A percentile compares a stretch with the other conserved stretches of the same genome.
These are phyloP conservation scores for Pangasius mekongensis DNA, from an alignment of 2,797 vertebrate genomes.

Conservation along the genomic window DNA sequence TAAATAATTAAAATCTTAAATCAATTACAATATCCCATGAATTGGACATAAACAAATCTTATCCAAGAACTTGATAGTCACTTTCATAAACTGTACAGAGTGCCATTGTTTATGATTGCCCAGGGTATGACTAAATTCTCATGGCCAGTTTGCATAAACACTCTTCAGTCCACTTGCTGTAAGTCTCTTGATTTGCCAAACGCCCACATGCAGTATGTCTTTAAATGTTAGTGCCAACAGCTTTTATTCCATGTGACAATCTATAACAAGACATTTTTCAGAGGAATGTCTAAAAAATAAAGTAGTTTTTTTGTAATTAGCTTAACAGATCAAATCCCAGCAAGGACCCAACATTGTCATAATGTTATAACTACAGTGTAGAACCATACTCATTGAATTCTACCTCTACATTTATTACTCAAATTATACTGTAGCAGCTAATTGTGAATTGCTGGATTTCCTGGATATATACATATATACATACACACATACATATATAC, in stretches of 20 bases:
- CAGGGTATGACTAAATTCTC: conserved; percentile 23
- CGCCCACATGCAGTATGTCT: conserved; percentile 51
- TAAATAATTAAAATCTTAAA: not conserved
- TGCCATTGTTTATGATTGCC: conserved; percentile 4
- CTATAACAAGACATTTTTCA: conserved; percentile 4
- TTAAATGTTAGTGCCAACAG: conserved; percentile 35
- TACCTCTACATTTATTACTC: not conserved
- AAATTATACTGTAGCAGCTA: not conserved
- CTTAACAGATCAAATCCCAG: not conserved
- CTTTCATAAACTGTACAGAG: not conserved
- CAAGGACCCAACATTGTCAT: not conserved
- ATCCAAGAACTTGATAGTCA: not conserved
- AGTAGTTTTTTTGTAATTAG: not conserved
- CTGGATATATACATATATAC: not conserved
- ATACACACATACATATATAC: too few relatives aligned
- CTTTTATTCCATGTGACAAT: conserved; percentile 20
- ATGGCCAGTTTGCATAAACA: conserved; percentile 25
- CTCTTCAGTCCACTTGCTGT: conserved; percentile 35
- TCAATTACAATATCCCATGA: not conserved
- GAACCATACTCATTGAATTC: not conserved
- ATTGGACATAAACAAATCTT: not conserved
- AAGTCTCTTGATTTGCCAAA: conserved; percentile 48
- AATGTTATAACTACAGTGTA: not conserved
- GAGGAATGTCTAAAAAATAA: conserved; percentile 21
- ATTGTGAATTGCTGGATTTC: not conserved